Base-by-base conservation (phyloP, 2,797 vertebrate species). In the Fringilla coelebs region DNA sequence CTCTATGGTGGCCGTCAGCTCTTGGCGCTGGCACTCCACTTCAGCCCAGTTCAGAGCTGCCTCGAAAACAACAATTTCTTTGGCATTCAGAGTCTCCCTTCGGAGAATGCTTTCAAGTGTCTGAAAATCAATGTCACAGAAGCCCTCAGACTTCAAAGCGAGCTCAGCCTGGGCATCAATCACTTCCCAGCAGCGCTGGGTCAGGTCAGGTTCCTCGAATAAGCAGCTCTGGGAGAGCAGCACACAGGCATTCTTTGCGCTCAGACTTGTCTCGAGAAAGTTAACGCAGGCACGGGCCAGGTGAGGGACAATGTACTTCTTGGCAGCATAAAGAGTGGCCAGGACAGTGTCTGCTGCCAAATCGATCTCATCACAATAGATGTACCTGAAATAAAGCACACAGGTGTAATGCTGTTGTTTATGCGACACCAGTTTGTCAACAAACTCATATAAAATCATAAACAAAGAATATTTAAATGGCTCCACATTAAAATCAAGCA, bases 121-220 rank as follows among this genome's bases (percentile, higher is more conserved):
- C 97, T 99, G 98, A 93, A 98, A 98, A 97, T 99, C 99, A 83
- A 99, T 99, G 98, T 99, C 99, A 32, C 99, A 99, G 98, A 99
- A 99, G 25, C 99, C 99, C 96, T 99, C 99, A 0, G 99, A 99
- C 98, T 99, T 98, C 95, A 99, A 98, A 58, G 99, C 99, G 85
- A 99, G 98, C 97, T 99, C 99, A 0, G 99, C 99, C 68, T 99
- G 99, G 85, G 99, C 99, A 87, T 99, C 99, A 80, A 99, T 99
- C 97, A 99, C 99, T 97, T 99, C 99, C 99, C 99, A 99, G 97
- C 99, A 99, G 70, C 99, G 99, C 98, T 99, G 99, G 58, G 99
- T 99, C 98, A 99, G 98, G 97, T 99, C 99, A 3, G 99, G 99
- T 95, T 99, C 99, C 97, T 99, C 99, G 0, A 99, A 99, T 75